Evolutionary conservation across 2,888 invertebrate genomes (phyloP), one percentile per base, ranked within the genome.

Genomic region (Agrotis exclamationis): DNA sequence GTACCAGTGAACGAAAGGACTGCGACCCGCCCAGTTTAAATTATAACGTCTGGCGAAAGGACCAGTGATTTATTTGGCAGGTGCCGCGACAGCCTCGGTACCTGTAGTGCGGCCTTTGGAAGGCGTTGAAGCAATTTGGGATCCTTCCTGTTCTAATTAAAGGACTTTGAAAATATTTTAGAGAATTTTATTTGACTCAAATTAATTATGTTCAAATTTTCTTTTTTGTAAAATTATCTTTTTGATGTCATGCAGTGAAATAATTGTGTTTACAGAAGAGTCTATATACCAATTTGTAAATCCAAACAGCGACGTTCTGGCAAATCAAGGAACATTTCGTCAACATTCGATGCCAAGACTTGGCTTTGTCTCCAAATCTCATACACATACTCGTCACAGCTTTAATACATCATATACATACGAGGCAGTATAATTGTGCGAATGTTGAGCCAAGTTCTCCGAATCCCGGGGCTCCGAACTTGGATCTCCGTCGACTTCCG

Each of bases 401-500:
- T 54, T 56, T 62, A 65, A 66, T 72, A 71, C 48, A 56, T 78
- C 65, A 69, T 53, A 58, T 65, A 66, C 71, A 72, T 65, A 80
- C 69, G 67, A 60, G 64, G 60, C 47, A n/a, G 72, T 59, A 79
- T 82, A 84, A 85, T 84, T 84, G 80, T 83, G 76, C 44, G 74
- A 84, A 74, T 83, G 84, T 74, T 77, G 76, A 69, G 64, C 69
- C 67, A 74, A 86, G 74, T 84, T 64, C 63, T 73, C 74, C 60
- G 70, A 73, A 76, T 84, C 82, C 84, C 86, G 63, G 73, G 70
- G 84, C 84, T 79, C 74, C 74, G 67, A 86, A 85, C 76, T 86
- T 83, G 74, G 79, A 82, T 79, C 81, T 76, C 57, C 75, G 65
- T 76, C 82, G 71, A 82, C 83, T 87, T 84, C 83, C 86, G 87